phyloP scores from a whole-genome alignment of 2,888 invertebrate genomes.

The Brenthis hecate region DNA sequence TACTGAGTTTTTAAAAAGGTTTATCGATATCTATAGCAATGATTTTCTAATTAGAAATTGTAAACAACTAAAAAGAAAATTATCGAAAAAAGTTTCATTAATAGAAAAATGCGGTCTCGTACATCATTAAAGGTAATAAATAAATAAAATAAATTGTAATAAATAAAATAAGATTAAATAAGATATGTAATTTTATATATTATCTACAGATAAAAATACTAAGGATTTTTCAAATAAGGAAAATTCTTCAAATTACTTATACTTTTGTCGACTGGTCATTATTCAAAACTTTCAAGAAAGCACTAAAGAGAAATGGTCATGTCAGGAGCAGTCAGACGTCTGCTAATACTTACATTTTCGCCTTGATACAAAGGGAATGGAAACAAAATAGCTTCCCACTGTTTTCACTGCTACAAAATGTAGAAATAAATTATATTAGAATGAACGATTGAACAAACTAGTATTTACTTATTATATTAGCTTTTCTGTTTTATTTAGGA shows the following conservation, averaged over 20 bases:
- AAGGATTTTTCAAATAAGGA: not conserved
- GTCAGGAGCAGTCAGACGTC: constrained; percentile 31
- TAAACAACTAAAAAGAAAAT: too few species aligned
- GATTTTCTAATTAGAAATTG: too few species aligned
- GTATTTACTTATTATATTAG: not conserved
- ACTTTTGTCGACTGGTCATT: constrained; percentile 1
- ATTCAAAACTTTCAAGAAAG: constrained; percentile 10
- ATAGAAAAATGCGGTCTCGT: too few species aligned
- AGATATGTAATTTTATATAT: too few species aligned
- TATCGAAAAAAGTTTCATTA: too few species aligned
- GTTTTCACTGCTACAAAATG: constrained; percentile 6
- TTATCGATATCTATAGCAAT: too few species aligned
- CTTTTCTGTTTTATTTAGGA: not conserved
- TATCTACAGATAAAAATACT: too few species aligned
- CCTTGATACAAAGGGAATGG: constrained; percentile 33
- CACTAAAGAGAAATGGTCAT: constrained; percentile 29
- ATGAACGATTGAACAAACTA: constrained; percentile 7
- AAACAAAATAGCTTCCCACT: constrained; percentile 28
- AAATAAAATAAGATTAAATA: too few species aligned
- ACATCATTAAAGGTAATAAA: too few species aligned
- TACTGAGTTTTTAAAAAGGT: too few species aligned
- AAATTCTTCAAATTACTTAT: not conserved
- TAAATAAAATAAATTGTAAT: too few species aligned
- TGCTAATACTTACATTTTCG: constrained; percentile 29
- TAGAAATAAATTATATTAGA: constrained; percentile 6